Base-by-base conservation (phyloP, 2,888 invertebrate species). In the Lysandra bellargus region DNA sequence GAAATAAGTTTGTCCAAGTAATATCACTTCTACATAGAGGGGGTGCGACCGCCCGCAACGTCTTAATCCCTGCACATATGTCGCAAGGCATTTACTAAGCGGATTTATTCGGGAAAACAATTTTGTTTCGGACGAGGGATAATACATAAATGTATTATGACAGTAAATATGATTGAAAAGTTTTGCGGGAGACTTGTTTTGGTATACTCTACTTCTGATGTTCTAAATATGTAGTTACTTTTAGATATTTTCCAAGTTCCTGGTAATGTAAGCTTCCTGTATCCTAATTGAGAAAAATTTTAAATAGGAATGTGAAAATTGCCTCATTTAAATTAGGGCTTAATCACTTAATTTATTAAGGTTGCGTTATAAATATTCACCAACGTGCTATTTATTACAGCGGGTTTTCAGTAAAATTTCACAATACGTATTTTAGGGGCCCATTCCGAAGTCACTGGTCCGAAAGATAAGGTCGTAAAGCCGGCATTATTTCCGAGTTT, bases 31-130 rank as follows among this genome's bases (percentile, higher is more conserved):
- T 49, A 49, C 12, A 84, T 83, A 83, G 82, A 85, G 85, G 84
- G 82, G 81, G 81, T 84, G 85, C 83, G 83, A 87, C 86, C 84
- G 83, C 82, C 76, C 84, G 86, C 89, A 89, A 90, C 90, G 90
- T 89, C 91, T 90, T 88, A 90, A 91, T 90, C 91, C 89, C 81
- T 81, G 83, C 85, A 90, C 93, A 92, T 91, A 90, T 92, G 93
- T 83, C 82, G 83, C 81, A 89, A 85, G 88, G 88, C 88, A 90
- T 91, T 89, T 92, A 92, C 92, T 90, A 91, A 92, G 90, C 86
- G 83, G 83, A 89, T 87, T 88, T 89, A 89, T 89, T 88, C 86
- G 87, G 87, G 79, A 87, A 86, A 86, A 88, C 88, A 88, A 88
- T 87, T 87, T 85, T 79, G 78, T 40, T 78, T 61, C 40, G 64